phyloP scores from a whole-genome alignment of 2,797 vertebrate species.

The Sarcoramphus papa region DNA sequence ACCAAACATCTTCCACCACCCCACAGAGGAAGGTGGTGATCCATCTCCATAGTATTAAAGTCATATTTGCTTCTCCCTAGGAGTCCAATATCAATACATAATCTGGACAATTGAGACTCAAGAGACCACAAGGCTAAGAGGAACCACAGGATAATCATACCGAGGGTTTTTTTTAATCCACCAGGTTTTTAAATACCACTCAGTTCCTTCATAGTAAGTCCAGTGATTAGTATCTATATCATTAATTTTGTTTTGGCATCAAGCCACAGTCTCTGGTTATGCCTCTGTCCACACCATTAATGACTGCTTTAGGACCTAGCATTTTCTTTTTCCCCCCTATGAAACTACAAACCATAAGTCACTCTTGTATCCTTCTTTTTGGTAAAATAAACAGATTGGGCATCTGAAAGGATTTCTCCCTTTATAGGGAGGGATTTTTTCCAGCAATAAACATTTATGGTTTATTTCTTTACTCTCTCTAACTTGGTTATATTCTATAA shows the following conservation, averaged over 20 bases:
- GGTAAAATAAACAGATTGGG: not conserved
- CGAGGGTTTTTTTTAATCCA: rapidly evolving
- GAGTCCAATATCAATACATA: not conserved
- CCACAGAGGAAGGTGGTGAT: not conserved
- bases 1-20: not conserved
- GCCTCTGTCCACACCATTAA: not conserved
- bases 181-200: not conserved
- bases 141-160: not conserved
- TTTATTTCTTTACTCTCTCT: not conserved
- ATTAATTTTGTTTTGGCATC: not conserved
- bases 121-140: not conserved
- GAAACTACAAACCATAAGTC: not conserved
- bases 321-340: rapidly evolving
- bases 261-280: not conserved
- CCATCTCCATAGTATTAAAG: not conserved
- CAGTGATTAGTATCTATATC: not conserved
- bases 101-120: not conserved
- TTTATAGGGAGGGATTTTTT: not conserved
- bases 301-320: not conserved
- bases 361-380: not conserved
- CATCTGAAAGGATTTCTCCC: not conserved
- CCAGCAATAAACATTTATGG: not conserved
- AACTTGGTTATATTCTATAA: not conserved
- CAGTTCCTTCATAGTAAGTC: not conserved
- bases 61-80: not conserved